Conservation (phyloP, 2,888 invertebrate species). For the Xylota sylvarum region DNA sequence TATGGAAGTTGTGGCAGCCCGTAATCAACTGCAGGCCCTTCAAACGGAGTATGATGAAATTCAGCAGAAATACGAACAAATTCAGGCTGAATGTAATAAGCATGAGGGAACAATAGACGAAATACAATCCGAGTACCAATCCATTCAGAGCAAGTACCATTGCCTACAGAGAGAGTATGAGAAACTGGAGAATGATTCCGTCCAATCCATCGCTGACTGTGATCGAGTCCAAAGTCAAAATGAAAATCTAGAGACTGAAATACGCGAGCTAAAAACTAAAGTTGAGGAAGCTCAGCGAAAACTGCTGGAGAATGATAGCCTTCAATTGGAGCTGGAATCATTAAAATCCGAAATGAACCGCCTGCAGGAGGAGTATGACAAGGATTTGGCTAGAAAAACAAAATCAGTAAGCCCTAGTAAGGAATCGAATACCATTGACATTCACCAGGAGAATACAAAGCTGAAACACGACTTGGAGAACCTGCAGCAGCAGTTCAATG, state of each 20-base stretch:
- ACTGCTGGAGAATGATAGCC: constrained; percentile 75
- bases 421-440: constrained; percentile 26
- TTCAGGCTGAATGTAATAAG: constrained; percentile 78
- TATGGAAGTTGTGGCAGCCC: constrained; percentile 67
- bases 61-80: constrained; percentile 79
- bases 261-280: constrained; percentile 78
- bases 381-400: constrained; percentile 1
- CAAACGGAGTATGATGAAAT: constrained; percentile 78
- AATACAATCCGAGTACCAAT: constrained; percentile 80
- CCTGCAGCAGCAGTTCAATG: constrained; percentile 81
- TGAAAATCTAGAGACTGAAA: constrained; percentile 79
- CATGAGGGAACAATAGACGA: constrained; percentile 77
- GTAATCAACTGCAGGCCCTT: constrained; percentile 63
- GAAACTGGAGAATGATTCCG: constrained; percentile 76
- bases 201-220: constrained; percentile 77
- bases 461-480: constrained; percentile 78
- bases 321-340: constrained; percentile 60
- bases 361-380: constrained; percentile 44
- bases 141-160: constrained; percentile 80
- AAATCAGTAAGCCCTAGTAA: constrained; percentile 30
- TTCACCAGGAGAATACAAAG: constrained; percentile 76
- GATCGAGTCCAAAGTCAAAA: constrained; percentile 80
- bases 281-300: constrained; percentile 79
- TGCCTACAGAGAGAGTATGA: constrained; percentile 80
- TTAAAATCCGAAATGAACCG: constrained; percentile 50